These are phyloP conservation scores for Pecten maximus DNA, from an alignment of 2,888 invertebrate species.

Conservation along the genomic window DNA sequence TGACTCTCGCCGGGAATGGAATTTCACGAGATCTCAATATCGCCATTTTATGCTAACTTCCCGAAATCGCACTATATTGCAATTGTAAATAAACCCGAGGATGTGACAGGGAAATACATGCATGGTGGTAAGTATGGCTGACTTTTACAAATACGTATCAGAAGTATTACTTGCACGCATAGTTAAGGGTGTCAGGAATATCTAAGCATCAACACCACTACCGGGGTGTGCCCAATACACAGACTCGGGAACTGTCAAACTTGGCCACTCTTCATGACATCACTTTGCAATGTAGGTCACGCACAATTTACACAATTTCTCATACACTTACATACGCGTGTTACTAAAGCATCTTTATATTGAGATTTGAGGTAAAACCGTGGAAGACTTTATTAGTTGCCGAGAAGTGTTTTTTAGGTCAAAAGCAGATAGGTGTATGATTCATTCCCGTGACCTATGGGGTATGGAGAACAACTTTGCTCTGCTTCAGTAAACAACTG, in stretches of 20 bases:
- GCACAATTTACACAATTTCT: not conserved
- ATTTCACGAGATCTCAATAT: constrained; percentile 54
- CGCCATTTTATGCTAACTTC: constrained; percentile 53
- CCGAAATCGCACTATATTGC: constrained; percentile 27
- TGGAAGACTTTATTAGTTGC: not conserved
- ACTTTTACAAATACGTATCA: not conserved
- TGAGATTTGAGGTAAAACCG: not conserved
- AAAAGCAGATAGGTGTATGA: not conserved
- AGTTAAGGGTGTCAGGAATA: not conserved
- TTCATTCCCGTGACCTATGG: constrained; percentile 8
- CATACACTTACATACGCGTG: not conserved
- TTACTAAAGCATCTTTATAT: not conserved
- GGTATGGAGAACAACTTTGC: constrained; percentile 28
- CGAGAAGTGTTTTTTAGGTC: not conserved
- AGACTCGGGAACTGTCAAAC: constrained; percentile 17
- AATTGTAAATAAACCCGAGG: constrained; percentile 29
- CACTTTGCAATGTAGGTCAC: not conserved
- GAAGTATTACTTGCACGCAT: not conserved
- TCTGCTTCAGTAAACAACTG: constrained; percentile 26
- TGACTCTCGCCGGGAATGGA: constrained; percentile 53
- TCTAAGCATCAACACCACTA: not conserved
- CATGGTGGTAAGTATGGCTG: constrained; percentile 3
- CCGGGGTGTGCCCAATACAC: constrained; percentile 42
- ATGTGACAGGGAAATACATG: constrained; percentile 36
- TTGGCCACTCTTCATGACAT: constrained; percentile 17